Evolutionary conservation across 2,888 invertebrate genomes (phyloP).

Genomic region (Nomada fucata): DNA sequence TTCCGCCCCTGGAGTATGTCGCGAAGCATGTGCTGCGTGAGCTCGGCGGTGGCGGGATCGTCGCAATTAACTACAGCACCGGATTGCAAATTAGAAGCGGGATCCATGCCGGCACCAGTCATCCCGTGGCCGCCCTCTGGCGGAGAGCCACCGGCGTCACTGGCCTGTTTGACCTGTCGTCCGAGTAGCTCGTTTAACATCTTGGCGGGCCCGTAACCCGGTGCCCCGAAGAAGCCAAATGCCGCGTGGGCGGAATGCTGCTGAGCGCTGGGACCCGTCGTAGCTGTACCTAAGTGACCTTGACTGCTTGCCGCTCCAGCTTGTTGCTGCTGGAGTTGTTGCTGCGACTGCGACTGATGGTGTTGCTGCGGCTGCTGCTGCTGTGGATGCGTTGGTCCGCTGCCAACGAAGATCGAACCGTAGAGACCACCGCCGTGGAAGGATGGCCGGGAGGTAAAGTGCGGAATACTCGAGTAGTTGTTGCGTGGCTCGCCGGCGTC

Average conservation of each 20-base stretch:
- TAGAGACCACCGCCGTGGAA: conserved; percentile 94
- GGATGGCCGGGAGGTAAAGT: conserved; percentile 91
- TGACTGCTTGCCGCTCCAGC: conserved; percentile 80
- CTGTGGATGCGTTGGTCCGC: conserved; percentile 82
- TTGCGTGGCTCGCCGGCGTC: conserved; percentile 98
- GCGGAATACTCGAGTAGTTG: conserved; percentile 93
- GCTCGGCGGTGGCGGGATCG: conserved; percentile 85
- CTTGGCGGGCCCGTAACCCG: conserved; percentile 94
- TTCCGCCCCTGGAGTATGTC: conserved; percentile 96
- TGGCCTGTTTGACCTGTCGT: conserved; percentile 90
- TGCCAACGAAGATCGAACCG: conserved; percentile 93
- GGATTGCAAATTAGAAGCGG: conserved; percentile 80
- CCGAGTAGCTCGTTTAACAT: conserved; percentile 96
- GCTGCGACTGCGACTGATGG: conserved; percentile 62
- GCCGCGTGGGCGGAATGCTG: conserved; percentile 87
- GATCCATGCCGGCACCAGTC: conserved; percentile 84
- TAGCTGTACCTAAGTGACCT: conserved; percentile 84
- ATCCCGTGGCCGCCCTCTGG: conserved; percentile 85
- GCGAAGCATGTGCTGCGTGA: conserved; percentile 94
- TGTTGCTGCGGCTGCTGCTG: conserved; percentile 73
- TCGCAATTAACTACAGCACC: conserved; percentile 86
- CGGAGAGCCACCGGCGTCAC: conserved; percentile 86
- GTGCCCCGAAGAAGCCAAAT: conserved; percentile 92
- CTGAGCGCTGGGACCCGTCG: conserved; percentile 85
- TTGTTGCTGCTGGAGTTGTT: conserved; percentile 82